Base-by-base conservation (phyloP, 2,113 vertebrate species). In the Hepsetus odoe region DNA sequence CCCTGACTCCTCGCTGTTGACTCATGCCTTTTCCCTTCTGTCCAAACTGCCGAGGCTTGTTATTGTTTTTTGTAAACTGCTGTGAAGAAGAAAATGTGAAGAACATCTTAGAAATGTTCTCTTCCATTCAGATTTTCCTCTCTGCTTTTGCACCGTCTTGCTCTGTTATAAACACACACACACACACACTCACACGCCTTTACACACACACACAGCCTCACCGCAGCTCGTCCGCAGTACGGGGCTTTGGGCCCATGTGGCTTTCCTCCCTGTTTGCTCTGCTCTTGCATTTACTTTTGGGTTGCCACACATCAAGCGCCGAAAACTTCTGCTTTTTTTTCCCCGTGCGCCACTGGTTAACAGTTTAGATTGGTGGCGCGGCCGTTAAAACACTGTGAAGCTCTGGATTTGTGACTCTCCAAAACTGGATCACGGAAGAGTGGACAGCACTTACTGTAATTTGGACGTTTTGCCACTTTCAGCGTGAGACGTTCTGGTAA, bases 181-280 rank as follows among this genome's bases (percentile, higher is more conserved):
- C 49, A 16, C 62, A 30, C 65, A 42, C 18, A 14, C 66, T 30
- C 28, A 40, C 72, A 66, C 64, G 38, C 69, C 42, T 68, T 33
- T 46, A 72, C 32, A 53, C 61, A 40, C 46, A 32, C 44, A 22
- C 9, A 13, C 24, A 85, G 86, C 44, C 80, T 75, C 62, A 89
- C 89, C 91, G 68, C 90, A 90, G 81, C 58, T 85, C 85, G 72
- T 79, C 85, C 80, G 4, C 88, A 85, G 87, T 88, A 87, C 80
- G 80, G 80, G 80, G 81, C 85, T 84, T 86, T 83, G 82, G 82
- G 86, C 85, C 87, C 83, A 77, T 86, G 86, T 81, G 76, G 86
- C 87, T 86, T 55, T 85, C 65, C 65, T 82, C 85, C 82, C 85
- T 84, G 83, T 89, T 90, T 85, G 83, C 86, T 79, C 84, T 85